Conservation (phyloP, 2,113 vertebrate species). For the Tiliqua scincoides region DNA sequence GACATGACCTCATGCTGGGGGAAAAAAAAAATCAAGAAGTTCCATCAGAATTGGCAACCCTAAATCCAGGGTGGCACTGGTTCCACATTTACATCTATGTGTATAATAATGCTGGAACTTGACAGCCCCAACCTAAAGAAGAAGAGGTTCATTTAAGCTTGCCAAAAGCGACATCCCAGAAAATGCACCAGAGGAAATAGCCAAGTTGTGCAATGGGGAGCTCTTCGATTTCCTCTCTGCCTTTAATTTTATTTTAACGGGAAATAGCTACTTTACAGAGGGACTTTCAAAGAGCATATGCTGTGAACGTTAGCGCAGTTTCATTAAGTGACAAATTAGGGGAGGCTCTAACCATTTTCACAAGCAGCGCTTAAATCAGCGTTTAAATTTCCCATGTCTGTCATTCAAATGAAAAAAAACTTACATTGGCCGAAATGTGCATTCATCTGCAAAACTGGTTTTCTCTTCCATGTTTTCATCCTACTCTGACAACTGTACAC, state of each 20-base stretch:
- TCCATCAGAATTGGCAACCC: too few species aligned
- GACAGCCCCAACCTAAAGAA: slow-evolving; percentile 40
- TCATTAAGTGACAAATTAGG: slow-evolving; percentile 3
- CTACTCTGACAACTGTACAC: neutral
- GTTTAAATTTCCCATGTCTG: neutral
- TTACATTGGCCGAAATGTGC: neutral
- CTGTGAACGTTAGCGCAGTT: slow-evolving; percentile 6
- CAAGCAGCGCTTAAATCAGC: slow-evolving; percentile 6
- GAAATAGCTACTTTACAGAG: slow-evolving; percentile 47
- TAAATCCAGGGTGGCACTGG: slow-evolving; percentile 22
- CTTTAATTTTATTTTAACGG: slow-evolving; percentile 59
- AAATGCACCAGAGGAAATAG: slow-evolving; percentile 56
- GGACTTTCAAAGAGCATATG: slow-evolving; percentile 49
- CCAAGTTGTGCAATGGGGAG: slow-evolving; percentile 37
- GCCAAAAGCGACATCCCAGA: slow-evolving; percentile 54
- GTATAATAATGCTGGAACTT: neutral
- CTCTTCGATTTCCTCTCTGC: slow-evolving; percentile 48
- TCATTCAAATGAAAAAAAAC: neutral
- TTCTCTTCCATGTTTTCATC: neutral
- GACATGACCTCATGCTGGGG: too few species aligned
- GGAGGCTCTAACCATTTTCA: slow-evolving; percentile 5
- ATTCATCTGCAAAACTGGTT: neutral
- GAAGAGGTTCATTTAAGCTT: slow-evolving; percentile 47
- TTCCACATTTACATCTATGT: slow-evolving; percentile 32
- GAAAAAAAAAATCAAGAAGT: neutral